These are phyloP conservation scores for Lota lota DNA, from an alignment of 2,113 vertebrate species.

Conservation along the genomic window DNA sequence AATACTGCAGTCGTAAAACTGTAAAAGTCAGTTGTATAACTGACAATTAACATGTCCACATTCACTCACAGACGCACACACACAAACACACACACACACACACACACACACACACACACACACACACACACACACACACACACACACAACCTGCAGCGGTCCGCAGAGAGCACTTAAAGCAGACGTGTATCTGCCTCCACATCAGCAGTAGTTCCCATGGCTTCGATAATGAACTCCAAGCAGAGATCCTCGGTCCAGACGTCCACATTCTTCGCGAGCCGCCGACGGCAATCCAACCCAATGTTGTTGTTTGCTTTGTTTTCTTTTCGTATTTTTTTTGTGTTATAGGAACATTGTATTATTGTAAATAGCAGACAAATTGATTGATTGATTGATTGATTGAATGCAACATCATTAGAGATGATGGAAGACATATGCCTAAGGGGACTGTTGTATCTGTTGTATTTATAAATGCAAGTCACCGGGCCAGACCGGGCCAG, in stretches of 20 bases:
- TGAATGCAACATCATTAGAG: too few species aligned
- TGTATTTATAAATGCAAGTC: too few species aligned
- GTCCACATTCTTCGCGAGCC: slow-evolving; percentile 4
- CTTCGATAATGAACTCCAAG: slow-evolving; percentile 23
- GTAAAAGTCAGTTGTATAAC: slow-evolving; percentile 28
- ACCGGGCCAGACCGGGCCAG: too few species aligned
- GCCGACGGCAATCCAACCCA: not conserved
- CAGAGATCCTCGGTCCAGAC: not conserved
- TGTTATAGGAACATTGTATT: too few species aligned
- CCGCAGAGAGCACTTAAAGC: slow-evolving; percentile 39
- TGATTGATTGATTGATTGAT: too few species aligned
- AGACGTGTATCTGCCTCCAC: slow-evolving; percentile 51
- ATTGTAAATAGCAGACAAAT: too few species aligned
- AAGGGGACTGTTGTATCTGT: too few species aligned
- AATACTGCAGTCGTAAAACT: slow-evolving; percentile 18
- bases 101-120: too few species aligned
- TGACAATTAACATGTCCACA: slow-evolving; percentile 45
- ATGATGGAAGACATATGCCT: too few species aligned
- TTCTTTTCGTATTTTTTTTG: too few species aligned
- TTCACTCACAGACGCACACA: slow-evolving; percentile 2
- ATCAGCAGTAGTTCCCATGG: slow-evolving; percentile 55
- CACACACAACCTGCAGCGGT: slow-evolving; percentile 9
- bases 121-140: slow-evolving; percentile 14
- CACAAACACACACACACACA: too few species aligned
- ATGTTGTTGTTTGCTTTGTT: too few species aligned